These are phyloP conservation scores for Netelia fuscicornis DNA, from an alignment of 2,888 invertebrate species.

Conservation along the genomic window DNA sequence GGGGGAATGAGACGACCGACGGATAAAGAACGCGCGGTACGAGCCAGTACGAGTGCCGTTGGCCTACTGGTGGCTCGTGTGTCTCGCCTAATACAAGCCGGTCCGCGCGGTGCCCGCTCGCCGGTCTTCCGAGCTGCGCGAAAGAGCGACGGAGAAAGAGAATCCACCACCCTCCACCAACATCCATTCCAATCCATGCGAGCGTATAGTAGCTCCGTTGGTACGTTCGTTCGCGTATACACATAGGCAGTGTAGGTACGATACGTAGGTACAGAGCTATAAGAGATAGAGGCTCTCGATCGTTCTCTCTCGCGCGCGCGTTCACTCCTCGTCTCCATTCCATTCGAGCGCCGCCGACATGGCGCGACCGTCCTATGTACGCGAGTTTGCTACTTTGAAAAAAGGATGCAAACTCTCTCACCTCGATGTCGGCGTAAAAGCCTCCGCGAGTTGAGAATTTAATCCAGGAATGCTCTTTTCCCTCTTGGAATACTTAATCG, in stretches of 20 bases:
- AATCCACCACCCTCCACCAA: conserved; percentile 62
- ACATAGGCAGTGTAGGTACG: background rate
- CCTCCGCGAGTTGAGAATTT: conserved; percentile 45
- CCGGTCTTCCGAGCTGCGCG: conserved; percentile 43
- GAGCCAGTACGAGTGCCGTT: conserved; percentile 81
- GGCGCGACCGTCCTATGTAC: conserved; percentile 56
- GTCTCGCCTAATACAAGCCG: conserved; percentile 68
- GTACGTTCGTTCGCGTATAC: conserved; percentile 8
- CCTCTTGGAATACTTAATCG: conserved; percentile 42
- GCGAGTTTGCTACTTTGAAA: conserved; percentile 12
- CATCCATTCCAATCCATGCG: conserved; percentile 66
- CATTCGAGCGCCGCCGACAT: conserved; percentile 66
- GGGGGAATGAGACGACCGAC: conserved; percentile 16
- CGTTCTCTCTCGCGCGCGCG: conserved; percentile 5
- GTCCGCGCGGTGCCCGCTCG: conserved; percentile 60
- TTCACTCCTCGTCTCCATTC: conserved; percentile 70
- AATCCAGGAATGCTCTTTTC: conserved; percentile 51
- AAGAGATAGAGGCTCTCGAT: too few relatives aligned
- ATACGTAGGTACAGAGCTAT: background rate
- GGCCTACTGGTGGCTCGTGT: conserved; percentile 81
- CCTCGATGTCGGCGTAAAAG: conserved; percentile 14
- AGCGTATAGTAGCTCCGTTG: conserved; percentile 42
- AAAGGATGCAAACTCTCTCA: conserved; percentile 10
- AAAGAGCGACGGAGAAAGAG: conserved; percentile 25
- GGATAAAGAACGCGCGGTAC: conserved; percentile 73